phyloP scores from a whole-genome alignment of 2,888 invertebrate species.

The Epistrophella euchroma region DNA sequence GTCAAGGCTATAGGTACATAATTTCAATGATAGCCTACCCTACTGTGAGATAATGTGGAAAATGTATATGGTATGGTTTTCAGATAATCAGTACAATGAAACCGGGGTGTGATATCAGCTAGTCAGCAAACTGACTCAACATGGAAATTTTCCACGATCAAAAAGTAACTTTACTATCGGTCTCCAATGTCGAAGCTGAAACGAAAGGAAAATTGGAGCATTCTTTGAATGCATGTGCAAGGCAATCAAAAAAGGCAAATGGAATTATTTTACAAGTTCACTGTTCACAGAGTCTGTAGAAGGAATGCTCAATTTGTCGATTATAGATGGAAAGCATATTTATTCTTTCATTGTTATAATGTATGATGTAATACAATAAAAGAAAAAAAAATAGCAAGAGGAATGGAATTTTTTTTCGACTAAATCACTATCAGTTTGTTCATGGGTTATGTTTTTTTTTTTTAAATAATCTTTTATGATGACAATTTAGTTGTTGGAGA shows the following conservation, averaged over 20 bases:
- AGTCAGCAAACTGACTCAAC: slow-evolving; percentile 33
- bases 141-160: slow-evolving; percentile 65
- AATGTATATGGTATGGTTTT: background rate
- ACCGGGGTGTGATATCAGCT: slow-evolving; percentile 26
- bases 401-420: slow-evolving; percentile 5
- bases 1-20: background rate
- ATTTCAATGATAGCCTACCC: background rate
- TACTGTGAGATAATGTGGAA: slow-evolving; percentile 5
- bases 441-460: background rate
- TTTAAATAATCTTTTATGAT: background rate
- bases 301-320: background rate
- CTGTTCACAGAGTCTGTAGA: background rate
- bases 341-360: background rate
- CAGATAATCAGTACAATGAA: slow-evolving; percentile 20
- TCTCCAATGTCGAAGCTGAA: slow-evolving; percentile 28
- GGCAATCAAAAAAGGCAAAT: slow-evolving; percentile 2
- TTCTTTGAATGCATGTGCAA: slow-evolving; percentile 23
- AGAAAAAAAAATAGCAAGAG: background rate
- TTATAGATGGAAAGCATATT: background rate
- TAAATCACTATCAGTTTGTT: slow-evolving; percentile 5
- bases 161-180: slow-evolving; percentile 28
- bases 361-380: background rate
- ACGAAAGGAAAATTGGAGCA: slow-evolving; percentile 50
- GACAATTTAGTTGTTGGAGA: background rate
- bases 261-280: slow-evolving; percentile 17